These are phyloP conservation scores for Macrochelys suwanniensis DNA, from an alignment of 2,797 vertebrate genomes.

Conservation along the genomic window DNA sequence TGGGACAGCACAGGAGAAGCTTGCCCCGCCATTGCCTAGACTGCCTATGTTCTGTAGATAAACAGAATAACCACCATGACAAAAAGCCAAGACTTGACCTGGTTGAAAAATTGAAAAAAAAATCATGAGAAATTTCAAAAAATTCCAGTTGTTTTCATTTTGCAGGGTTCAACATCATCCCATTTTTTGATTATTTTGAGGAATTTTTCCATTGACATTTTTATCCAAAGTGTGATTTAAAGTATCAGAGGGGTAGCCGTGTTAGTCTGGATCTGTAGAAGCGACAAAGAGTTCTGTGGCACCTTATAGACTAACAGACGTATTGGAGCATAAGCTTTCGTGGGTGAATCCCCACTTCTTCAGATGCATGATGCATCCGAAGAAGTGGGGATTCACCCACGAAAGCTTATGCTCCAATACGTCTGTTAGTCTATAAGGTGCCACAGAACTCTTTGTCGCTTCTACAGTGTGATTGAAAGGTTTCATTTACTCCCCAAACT, in stretches of 20 bases:
- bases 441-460: too few relatives aligned
- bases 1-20: background rate
- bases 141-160: background rate
- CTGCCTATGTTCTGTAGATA: background rate
- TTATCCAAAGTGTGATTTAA: background rate
- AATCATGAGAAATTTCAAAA: background rate
- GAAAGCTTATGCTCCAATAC: too few relatives aligned
- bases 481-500: background rate
- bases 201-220: background rate
- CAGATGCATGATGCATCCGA: too few relatives aligned
- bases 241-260: too few relatives aligned
- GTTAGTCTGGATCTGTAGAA: too few relatives aligned
- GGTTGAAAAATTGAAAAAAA: accelerated
- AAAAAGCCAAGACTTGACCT: background rate
- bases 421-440: too few relatives aligned
- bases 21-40: background rate
- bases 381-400: too few relatives aligned
- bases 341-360: too few relatives aligned
- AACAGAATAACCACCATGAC: background rate
- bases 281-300: too few relatives aligned
- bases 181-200: background rate
- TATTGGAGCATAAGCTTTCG: too few relatives aligned
- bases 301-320: too few relatives aligned
- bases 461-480: background rate
- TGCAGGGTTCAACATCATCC: background rate